Percentiles rank a stretch among this genome's conserved stretches.
phyloP scores from a whole-genome alignment of 2,888 invertebrate species.

The Mylabris sibirica region DNA sequence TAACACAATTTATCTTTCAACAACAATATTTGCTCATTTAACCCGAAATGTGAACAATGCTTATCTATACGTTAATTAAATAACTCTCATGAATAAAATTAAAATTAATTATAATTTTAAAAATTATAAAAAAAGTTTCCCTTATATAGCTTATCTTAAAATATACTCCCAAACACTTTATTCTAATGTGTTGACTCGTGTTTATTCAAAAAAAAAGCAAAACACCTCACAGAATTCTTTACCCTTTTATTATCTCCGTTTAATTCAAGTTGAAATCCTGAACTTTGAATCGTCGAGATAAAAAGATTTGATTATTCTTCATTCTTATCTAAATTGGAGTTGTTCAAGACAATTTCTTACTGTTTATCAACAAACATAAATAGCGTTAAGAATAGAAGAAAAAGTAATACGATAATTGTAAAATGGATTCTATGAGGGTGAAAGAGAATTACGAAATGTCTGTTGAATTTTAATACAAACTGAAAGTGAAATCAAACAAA shows the following conservation, averaged over 20 bases:
- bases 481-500: constrained; percentile 13
- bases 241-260: not conserved
- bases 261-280: not conserved
- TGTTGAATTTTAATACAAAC: constrained; percentile 5
- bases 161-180: too few relatives aligned
- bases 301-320: constrained; percentile 2
- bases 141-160: too few relatives aligned
- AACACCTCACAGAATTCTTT: not conserved
- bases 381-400: not conserved
- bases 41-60: not conserved
- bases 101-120: not conserved
- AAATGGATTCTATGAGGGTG: too few relatives aligned
- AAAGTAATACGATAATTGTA: not conserved
- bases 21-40: constrained; percentile 7
- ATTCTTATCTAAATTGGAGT: not conserved
- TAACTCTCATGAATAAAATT: not conserved
- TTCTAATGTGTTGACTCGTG: not conserved
- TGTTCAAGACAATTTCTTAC: not conserved
- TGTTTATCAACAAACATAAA: not conserved
- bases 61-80: not conserved
- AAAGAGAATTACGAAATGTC: not conserved
- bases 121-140: too few relatives aligned
- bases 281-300: constrained; percentile 19
- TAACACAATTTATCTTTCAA: not conserved
- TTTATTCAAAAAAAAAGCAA: not conserved